phyloP scores from a whole-genome alignment of 2,113 vertebrate genomes.

The Urocitellus parryii region DNA sequence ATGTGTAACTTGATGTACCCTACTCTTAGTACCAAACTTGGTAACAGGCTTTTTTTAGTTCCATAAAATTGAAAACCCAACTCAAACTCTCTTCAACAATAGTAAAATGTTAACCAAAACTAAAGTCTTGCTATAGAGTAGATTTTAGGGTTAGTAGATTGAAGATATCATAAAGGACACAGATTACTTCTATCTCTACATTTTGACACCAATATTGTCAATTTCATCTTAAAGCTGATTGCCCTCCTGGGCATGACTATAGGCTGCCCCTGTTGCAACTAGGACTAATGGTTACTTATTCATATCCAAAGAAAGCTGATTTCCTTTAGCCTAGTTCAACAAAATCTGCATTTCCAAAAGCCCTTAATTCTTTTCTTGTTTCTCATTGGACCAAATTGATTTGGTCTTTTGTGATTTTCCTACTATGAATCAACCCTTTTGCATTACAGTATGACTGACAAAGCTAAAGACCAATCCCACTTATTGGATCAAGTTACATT shows the following conservation, averaged over 20 bases:
- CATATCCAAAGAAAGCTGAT: not conserved
- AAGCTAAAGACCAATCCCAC: slow-evolving; percentile 17
- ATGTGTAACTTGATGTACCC: not conserved
- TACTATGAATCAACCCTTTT: slow-evolving; percentile 24
- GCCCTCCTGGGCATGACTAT: not conserved
- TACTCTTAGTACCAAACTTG: not conserved
- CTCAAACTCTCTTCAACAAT: slow-evolving; percentile 18
- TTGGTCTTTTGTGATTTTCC: not conserved
- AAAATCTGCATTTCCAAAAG: slow-evolving; percentile 1
- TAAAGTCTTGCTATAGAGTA: not conserved
- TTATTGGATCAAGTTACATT: slow-evolving; percentile 21
- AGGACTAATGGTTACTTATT: slow-evolving; percentile 13
- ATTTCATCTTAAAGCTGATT: not conserved
- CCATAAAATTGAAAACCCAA: slow-evolving; percentile 37
- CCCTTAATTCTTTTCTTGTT: not conserved
- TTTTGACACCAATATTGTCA: slow-evolving; percentile 42
- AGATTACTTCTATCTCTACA: not conserved
- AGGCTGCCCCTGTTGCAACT: not conserved
- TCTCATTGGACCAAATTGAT: not conserved
- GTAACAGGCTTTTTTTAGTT: slow-evolving; percentile 1
- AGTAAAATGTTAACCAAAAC: slow-evolving; percentile 36
- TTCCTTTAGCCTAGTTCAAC: not conserved
- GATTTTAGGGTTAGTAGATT: not conserved
- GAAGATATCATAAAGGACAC: not conserved
- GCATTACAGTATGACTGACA: not conserved